Conservation (phyloP, 2,113 vertebrate species). For the Arenaria interpres region DNA sequence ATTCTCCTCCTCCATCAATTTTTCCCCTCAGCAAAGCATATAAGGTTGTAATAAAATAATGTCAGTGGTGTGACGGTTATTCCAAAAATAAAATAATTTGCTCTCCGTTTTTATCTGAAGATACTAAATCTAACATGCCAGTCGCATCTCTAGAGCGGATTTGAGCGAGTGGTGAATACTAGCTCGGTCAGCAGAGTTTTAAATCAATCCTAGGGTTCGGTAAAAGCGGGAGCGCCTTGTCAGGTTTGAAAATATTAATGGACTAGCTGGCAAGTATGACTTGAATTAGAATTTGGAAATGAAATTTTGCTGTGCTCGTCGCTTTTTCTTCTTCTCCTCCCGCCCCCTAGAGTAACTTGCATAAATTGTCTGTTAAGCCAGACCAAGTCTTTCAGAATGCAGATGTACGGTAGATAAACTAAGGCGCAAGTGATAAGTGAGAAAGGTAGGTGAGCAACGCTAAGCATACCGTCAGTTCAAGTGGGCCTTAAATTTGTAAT, state of each 20-base stretch:
- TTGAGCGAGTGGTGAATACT: not conserved
- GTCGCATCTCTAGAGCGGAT: not conserved
- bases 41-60: not conserved
- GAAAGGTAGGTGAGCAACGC: not conserved
- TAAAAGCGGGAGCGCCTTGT: not conserved
- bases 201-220: not conserved
- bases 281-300: not conserved
- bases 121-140: not conserved
- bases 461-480: not conserved
- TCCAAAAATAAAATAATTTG: not conserved
- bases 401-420: not conserved
- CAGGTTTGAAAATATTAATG: conserved; percentile 17
- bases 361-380: not conserved
- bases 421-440: not conserved
- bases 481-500: not conserved
- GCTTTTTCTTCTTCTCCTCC: not conserved
- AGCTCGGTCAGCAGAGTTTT: not conserved
- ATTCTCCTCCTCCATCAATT: not conserved
- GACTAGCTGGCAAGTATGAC: not conserved
- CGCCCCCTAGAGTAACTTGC: not conserved
- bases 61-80: not conserved
- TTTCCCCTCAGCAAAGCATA: not conserved
- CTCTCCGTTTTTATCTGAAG: not conserved
- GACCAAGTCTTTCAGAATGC: not conserved
- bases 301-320: not conserved